Evolutionary conservation across 2,113 vertebrate genomes (phyloP).

Genomic region (Piprites chloris): DNA sequence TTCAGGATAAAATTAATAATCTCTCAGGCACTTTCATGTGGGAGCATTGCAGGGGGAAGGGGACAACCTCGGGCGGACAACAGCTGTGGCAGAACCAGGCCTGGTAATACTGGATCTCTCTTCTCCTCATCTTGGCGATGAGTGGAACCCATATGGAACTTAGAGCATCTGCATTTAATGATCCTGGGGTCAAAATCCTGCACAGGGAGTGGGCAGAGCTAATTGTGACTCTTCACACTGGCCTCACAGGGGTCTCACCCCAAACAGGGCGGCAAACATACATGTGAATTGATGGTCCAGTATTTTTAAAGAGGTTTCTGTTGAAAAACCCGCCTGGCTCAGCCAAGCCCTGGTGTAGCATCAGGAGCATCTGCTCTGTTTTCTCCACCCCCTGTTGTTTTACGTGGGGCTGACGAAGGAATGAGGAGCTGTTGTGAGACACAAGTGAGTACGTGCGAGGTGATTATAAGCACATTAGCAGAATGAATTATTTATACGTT

Average conservation of each 20-base stretch:
- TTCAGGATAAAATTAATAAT: not conserved
- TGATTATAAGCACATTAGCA: not conserved
- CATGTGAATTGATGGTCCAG: not conserved
- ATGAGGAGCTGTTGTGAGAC: not conserved
- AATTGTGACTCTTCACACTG: fast-evolving
- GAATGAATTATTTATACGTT: not conserved
- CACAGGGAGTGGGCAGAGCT: not conserved
- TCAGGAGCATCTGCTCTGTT: not conserved
- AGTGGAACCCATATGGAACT: not conserved
- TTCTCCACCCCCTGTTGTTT: not conserved
- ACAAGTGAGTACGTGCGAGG: not conserved
- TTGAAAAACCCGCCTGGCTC: not conserved
- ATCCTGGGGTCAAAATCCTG: not conserved
- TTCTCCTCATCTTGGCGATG: not conserved
- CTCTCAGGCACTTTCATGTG: not conserved
- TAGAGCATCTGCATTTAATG: not conserved
- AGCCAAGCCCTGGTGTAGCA: fast-evolving
- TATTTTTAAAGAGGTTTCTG: not conserved
- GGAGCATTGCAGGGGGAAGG: not conserved
- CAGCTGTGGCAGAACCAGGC: not conserved
- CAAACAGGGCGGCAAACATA: fast-evolving
- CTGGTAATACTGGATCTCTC: not conserved
- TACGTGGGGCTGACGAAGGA: not conserved
- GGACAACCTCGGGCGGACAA: fast-evolving
- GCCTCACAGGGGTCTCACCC: fast-evolving